A percentile compares a stretch with the other conserved stretches of the same genome.
Conservation (phyloP, 2,113 vertebrate genomes). For the Carollia perspicillata region DNA sequence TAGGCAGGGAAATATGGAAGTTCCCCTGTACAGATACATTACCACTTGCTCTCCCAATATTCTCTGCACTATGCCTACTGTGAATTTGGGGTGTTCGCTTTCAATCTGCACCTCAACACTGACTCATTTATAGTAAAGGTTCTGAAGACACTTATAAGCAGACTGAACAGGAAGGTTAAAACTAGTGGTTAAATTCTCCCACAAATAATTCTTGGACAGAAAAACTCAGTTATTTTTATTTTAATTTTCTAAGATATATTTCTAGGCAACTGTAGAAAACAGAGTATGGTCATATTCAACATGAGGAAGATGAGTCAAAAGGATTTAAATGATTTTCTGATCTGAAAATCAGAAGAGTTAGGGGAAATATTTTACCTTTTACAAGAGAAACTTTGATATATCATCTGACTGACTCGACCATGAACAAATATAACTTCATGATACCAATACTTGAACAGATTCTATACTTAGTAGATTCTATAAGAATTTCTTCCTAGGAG, state of each 20-base stretch:
- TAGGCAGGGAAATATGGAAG: neutral
- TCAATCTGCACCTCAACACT: neutral
- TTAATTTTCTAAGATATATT: conserved; percentile 29
- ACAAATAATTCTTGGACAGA: neutral
- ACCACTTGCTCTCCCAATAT: neutral
- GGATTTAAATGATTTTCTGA: neutral
- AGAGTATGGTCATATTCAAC: neutral
- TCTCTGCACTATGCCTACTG: neutral
- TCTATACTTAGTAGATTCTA: neutral
- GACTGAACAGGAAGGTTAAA: neutral
- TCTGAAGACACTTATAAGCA: neutral
- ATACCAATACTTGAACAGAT: neutral
- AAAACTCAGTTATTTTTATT: neutral
- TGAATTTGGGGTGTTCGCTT: neutral
- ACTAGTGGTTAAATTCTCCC: neutral
- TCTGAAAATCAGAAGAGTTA: neutral
- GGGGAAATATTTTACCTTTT: neutral
- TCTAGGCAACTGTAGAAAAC: neutral
- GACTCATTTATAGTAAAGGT: neutral
- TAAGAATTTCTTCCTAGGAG: neutral
- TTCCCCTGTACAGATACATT: neutral
- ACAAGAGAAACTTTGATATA: neutral
- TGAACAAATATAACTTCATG: neutral
- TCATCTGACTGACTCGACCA: neutral
- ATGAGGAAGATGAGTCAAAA: neutral